Conservation (phyloP, 2,888 invertebrate genomes). For the Microctonus aethiopoides region DNA sequence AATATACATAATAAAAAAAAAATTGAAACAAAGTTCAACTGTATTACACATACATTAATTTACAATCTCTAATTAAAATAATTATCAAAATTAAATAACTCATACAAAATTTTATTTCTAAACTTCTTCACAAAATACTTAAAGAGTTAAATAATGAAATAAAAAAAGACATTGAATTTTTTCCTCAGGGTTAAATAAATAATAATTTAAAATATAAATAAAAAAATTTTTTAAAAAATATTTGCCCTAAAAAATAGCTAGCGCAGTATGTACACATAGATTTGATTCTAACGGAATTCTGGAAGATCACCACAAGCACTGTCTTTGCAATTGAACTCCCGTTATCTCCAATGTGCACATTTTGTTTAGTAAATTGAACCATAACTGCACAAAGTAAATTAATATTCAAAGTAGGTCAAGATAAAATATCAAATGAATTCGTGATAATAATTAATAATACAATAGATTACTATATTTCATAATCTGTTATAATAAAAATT, state of each 20-base stretch:
- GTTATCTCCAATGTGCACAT: slow-evolving; percentile 27
- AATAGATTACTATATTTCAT: neutral
- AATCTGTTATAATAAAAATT: neutral
- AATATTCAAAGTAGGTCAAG: neutral
- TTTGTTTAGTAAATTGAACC: neutral
- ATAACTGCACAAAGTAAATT: neutral
- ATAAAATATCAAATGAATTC: neutral
- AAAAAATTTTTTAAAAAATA: neutral
- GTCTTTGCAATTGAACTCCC: slow-evolving; percentile 25
- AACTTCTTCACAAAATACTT: no score
- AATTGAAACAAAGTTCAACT: neutral
- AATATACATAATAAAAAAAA: neutral
- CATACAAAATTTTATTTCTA: no score
- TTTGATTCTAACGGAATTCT: slow-evolving; percentile 38
- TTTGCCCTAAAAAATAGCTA: neutral
- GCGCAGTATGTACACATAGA: slow-evolving; percentile 8
- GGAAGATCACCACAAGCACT: slow-evolving; percentile 36
- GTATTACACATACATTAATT: neutral
- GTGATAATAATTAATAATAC: no score
- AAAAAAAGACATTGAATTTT: no score
- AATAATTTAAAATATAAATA: no score
- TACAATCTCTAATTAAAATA: slow-evolving; percentile 11
- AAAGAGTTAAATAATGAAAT: no score
- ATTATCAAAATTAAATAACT: neutral
- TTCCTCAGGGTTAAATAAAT: no score